phyloP scores from a whole-genome alignment of 2,797 vertebrate species.

The Notamacropus eugenii region DNA sequence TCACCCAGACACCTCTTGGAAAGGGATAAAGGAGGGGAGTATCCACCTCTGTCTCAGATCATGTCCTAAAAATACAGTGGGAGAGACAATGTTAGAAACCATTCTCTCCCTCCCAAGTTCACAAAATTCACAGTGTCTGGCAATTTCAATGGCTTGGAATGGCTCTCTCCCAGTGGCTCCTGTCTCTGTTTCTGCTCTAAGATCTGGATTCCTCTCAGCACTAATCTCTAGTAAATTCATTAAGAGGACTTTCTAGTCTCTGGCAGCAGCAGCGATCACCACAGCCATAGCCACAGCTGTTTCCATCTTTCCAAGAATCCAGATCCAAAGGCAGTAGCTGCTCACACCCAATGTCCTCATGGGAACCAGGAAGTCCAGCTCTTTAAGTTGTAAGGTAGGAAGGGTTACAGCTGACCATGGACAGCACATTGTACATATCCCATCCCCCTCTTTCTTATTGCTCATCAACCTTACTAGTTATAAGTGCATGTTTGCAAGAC shows the following conservation, averaged over 20 bases:
- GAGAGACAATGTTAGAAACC: neutral
- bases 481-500: neutral
- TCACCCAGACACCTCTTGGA: neutral
- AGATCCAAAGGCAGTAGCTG: neutral
- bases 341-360: neutral
- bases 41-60: neutral
- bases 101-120: neutral
- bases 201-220: neutral
- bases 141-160: neutral
- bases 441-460: conserved; percentile 45
- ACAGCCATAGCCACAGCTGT: neutral
- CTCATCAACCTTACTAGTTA: neutral
- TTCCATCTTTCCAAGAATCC: neutral
- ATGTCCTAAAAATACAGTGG: neutral
- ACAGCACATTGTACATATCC: conserved; percentile 38
- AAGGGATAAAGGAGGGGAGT: neutral
- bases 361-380: neutral
- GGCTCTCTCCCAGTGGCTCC: neutral
- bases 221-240: neutral
- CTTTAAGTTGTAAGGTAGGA: neutral
- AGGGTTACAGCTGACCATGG: neutral
- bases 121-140: neutral
- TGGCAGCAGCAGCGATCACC: neutral
- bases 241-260: neutral
- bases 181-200: neutral